Percentiles rank a stretch among this genome's conserved stretches.
Conservation (phyloP, 2,888 invertebrate species). For the Nycteola revayana region DNA sequence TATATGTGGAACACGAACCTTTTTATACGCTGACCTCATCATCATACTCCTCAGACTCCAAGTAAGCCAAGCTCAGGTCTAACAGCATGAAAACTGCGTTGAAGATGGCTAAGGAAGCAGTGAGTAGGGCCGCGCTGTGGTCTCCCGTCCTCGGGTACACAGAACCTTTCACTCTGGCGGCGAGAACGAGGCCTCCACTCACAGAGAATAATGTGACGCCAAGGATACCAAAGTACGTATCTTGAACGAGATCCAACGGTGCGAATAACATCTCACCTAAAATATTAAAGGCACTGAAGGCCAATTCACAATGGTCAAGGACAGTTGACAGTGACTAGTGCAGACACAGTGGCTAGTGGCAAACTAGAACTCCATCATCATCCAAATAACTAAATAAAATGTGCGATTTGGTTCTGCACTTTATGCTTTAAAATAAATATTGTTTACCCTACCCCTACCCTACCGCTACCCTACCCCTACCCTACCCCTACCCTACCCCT, state of each 20-base stretch:
- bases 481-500: too few relatives aligned
- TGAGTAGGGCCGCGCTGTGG: slow-evolving; percentile 42
- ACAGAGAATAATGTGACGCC: slow-evolving; percentile 59
- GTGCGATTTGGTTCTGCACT: too few relatives aligned
- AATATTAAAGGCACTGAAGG: slow-evolving; percentile 43
- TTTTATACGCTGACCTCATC: slow-evolving; percentile 64
- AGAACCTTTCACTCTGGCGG: slow-evolving; percentile 43
- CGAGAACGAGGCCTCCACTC: slow-evolving; percentile 57
- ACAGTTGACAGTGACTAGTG: too few relatives aligned
- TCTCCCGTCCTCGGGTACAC: slow-evolving; percentile 60
- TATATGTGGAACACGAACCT: slow-evolving; percentile 32
- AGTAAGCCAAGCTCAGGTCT: slow-evolving; percentile 66
- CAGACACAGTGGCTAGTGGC: too few relatives aligned
- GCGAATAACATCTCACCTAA: slow-evolving; percentile 72
- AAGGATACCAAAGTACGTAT: slow-evolving; percentile 68
- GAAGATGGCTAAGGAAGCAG: slow-evolving; percentile 51
- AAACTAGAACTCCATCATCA: too few relatives aligned
- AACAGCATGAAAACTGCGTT: slow-evolving; percentile 63
- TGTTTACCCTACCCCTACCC: too few relatives aligned
- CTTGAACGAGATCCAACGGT: slow-evolving; percentile 72
- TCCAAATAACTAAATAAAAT: too few relatives aligned
- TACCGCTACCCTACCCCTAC: too few relatives aligned
- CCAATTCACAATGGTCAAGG: too few relatives aligned
- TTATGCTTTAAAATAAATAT: too few relatives aligned
- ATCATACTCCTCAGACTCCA: slow-evolving; percentile 72